Evolutionary conservation across 2,888 invertebrate genomes (phyloP).

Genomic region (Hoplodrina blanda): DNA sequence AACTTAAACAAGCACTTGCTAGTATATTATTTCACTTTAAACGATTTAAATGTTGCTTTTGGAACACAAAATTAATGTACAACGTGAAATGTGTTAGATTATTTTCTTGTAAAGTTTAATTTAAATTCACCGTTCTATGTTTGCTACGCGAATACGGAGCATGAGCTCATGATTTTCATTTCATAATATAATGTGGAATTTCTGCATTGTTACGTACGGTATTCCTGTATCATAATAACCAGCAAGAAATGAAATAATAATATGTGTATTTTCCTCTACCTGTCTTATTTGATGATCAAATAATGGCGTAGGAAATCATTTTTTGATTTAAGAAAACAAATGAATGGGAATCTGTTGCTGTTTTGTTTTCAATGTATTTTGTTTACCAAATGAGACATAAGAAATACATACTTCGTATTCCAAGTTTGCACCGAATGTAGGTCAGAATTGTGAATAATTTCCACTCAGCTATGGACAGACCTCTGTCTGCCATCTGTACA

Average conservation of each 20-base stretch:
- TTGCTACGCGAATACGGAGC: slow-evolving; percentile 12
- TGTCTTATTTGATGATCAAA: background rate
- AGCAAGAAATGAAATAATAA: background rate
- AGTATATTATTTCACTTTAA: background rate
- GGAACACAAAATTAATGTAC: slow-evolving; percentile 7
- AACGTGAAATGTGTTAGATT: slow-evolving; percentile 20
- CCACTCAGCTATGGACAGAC: slow-evolving; percentile 9
- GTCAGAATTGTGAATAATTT: slow-evolving; percentile 28
- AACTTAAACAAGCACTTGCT: slow-evolving; percentile 16
- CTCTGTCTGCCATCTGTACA: slow-evolving; percentile 18
- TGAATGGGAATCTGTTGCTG: too few relatives aligned
- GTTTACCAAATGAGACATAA: background rate
- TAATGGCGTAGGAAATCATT: background rate
- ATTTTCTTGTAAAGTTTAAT: slow-evolving; percentile 21
- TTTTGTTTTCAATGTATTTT: background rate
- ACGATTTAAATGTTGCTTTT: slow-evolving; percentile 23
- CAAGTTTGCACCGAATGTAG: slow-evolving; percentile 12
- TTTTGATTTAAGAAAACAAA: too few relatives aligned
- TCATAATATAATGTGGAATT: background rate
- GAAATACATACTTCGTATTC: background rate
- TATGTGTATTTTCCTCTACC: background rate
- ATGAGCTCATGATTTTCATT: slow-evolving; percentile 22
- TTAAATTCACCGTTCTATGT: slow-evolving; percentile 21
- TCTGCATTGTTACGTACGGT: slow-evolving; percentile 1
- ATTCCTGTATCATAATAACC: background rate